Evolutionary conservation across 2,888 invertebrate genomes (phyloP).

Genomic region (Drosophila neonasuta): DNA sequence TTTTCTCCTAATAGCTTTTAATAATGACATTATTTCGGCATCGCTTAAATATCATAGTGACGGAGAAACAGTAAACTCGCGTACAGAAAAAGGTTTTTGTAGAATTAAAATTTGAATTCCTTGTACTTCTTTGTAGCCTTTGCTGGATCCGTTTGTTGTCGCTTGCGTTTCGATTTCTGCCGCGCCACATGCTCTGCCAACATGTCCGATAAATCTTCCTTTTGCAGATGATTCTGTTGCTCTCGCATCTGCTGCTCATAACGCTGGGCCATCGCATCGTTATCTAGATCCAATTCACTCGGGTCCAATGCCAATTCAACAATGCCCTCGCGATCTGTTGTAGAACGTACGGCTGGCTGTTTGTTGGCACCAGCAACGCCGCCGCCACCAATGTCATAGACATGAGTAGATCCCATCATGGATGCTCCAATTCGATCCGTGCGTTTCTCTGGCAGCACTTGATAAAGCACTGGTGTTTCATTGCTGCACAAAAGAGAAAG

Average conservation of each 20-base stretch:
- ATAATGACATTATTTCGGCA: slow-evolving; percentile 41
- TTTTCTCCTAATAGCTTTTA: slow-evolving; percentile 39
- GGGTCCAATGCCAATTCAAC: slow-evolving; percentile 98
- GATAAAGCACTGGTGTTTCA: slow-evolving; percentile 97
- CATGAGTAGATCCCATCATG: slow-evolving; percentile 99
- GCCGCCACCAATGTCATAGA: slow-evolving; percentile 94
- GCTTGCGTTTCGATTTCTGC: slow-evolving; percentile 97
- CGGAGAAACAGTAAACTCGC: not conserved
- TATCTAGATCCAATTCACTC: slow-evolving; percentile 97
- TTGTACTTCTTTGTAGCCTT: slow-evolving; percentile 98
- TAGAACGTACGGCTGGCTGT: slow-evolving; percentile 81
- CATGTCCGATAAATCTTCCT: slow-evolving; percentile 99
- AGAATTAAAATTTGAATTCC: slow-evolving; percentile 95
- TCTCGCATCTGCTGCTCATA: slow-evolving; percentile 98
- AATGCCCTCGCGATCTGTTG: slow-evolving; percentile 85
- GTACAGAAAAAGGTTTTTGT: not conserved
- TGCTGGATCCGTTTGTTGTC: slow-evolving; percentile 92
- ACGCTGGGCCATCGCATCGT: slow-evolving; percentile 96
- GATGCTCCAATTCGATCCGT: slow-evolving; percentile 93
- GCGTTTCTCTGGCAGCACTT: slow-evolving; percentile 96
- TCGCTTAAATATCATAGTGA: slow-evolving; percentile 7
- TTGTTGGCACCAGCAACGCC: slow-evolving; percentile 82
- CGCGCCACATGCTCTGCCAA: slow-evolving; percentile 98
- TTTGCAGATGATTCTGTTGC: slow-evolving; percentile 92
- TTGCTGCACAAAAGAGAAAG: slow-evolving; percentile 84